Evolutionary conservation across 1,140 invertebrate genomes (phyloP), one percentile per base, ranked within the genome.

Genomic region (Heliothis subflexa): DNA sequence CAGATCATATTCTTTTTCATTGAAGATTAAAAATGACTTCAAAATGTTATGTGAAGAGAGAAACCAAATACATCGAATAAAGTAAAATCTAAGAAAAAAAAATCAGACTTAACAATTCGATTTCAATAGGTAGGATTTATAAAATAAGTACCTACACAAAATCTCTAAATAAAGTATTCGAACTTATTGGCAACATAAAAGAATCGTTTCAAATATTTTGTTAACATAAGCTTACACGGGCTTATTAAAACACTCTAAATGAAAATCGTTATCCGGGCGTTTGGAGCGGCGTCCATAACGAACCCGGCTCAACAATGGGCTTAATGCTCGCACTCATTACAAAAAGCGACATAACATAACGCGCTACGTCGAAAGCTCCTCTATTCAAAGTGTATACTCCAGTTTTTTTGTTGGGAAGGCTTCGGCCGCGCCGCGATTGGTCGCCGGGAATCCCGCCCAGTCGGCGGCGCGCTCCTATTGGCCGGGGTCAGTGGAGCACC

Each of bases 261-360:
- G 91, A 93, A 92, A 93, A 93, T 93, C 91, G 91, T 94, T 94
- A 93, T 93, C 91, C 90, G 87, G 86, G 85, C 89, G 91, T 93
- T 93, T 90, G 84, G 87, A 91, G 89, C 92, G 89, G 89, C 91
- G 88, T 91, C 91, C 92, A 92, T 93, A 92, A 93, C 91, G 93
- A 91, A 91, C 88, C 88, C 85, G 86, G 88, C 88, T 93, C 92
- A 92, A 94, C 93, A 94, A 94, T 93, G 88, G 93, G 90, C 93
- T 94, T 94, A 94, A 91, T 91, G 92, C 89, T 88, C 92, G 88
- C 88, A 92, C 93, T 94, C 91, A 93, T 94, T 93, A 93, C 91
- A 93, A 94, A 90, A 93, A 94, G 91, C 91, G 88, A 91, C 92
- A 93, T 91, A 94, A 94, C 91, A 89, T 92, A 93, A 92, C 93